Conservation (phyloP, 2,113 vertebrate genomes). For the Geococcyx californianus region DNA sequence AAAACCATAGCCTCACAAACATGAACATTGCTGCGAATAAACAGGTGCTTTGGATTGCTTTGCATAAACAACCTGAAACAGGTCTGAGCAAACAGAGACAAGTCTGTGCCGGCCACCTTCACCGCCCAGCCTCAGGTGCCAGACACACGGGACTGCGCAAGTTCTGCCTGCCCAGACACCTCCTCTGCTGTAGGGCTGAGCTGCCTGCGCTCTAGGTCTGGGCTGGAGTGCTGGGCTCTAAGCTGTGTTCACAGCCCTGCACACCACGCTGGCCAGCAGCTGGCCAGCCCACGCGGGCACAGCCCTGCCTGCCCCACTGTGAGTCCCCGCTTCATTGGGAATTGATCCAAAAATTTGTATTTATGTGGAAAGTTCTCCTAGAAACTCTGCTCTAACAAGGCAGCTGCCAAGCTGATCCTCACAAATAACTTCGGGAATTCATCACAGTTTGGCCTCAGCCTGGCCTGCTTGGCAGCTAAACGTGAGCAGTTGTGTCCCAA, state of each 20-base stretch:
- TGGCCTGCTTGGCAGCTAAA: too few species aligned
- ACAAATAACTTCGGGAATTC: neutral
- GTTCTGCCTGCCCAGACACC: neutral
- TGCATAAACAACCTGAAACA: neutral
- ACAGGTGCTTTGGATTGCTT: neutral
- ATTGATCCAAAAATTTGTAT: neutral
- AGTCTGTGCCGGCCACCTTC: neutral
- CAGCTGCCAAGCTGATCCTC: neutral
- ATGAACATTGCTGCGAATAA: neutral
- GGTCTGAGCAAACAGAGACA: neutral
- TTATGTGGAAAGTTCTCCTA: neutral
- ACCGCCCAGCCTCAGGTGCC: neutral
- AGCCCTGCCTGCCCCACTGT: neutral
- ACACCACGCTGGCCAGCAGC: fast-evolving
- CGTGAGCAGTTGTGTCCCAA: too few species aligned
- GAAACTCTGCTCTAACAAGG: neutral
- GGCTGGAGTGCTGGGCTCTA: fast-evolving
- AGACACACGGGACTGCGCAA: neutral
- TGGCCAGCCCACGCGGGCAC: fast-evolving
- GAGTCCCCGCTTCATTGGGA: neutral
- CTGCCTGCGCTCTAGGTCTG: neutral
- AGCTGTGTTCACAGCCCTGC: neutral
- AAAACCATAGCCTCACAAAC: neutral
- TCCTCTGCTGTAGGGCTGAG: neutral
- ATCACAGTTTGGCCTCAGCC: too few species aligned